Conservation (phyloP, 2,888 invertebrate species). For the Plemyria rubiginata region DNA sequence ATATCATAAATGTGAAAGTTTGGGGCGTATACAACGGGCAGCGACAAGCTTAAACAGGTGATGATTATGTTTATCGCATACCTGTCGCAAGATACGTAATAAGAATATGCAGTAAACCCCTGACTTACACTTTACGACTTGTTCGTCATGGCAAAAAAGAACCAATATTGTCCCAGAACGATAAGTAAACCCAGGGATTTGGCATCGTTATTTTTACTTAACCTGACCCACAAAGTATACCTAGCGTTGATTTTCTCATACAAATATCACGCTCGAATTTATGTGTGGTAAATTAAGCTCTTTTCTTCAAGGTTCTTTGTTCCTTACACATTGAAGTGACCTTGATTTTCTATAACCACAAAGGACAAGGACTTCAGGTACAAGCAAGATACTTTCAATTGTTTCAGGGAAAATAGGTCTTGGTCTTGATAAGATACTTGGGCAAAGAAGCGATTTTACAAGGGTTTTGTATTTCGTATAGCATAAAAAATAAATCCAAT, state of each 20-base stretch:
- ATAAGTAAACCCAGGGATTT: not conserved
- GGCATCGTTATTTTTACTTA: not conserved
- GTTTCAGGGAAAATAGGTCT: not conserved
- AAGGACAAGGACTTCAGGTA: slow-evolving; percentile 1
- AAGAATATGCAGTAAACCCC: too few relatives aligned
- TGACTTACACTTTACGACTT: too few relatives aligned
- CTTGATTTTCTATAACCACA: not conserved
- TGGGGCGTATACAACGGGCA: too few relatives aligned
- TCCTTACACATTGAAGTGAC: not conserved
- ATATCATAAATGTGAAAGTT: too few relatives aligned
- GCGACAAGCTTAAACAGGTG: too few relatives aligned
- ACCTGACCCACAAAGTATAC: not conserved
- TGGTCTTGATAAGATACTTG: not conserved
- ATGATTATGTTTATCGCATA: too few relatives aligned
- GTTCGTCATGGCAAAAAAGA: not conserved
- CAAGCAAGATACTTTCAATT: not conserved
- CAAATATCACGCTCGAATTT: not conserved
- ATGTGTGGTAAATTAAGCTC: not conserved
- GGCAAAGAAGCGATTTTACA: not conserved
- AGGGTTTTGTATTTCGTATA: not conserved
- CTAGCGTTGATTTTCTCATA: not conserved
- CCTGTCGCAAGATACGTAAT: too few relatives aligned
- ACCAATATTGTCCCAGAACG: not conserved
- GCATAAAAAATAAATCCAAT: not conserved
- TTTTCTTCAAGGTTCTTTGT: not conserved